Evolutionary conservation across 1,140 invertebrate species (phyloP).

Genomic region (Anadara kagoshimensis): DNA sequence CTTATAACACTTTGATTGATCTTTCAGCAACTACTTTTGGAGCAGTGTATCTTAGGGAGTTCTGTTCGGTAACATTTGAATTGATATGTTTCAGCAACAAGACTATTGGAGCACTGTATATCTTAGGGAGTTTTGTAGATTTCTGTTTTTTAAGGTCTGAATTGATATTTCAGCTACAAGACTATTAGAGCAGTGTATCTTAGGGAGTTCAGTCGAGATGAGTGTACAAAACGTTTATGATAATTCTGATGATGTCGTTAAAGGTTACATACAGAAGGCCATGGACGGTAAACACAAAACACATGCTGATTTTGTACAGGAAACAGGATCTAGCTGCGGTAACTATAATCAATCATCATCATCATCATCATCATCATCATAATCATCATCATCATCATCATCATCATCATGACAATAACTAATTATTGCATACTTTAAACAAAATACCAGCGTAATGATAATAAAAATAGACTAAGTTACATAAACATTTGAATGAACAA

Average conservation of each 20-base stretch:
- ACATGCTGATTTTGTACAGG: conserved; percentile 11
- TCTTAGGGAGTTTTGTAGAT: too few species aligned
- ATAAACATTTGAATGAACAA: too few species aligned
- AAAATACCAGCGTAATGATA: too few species aligned
- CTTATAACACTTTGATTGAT: too few species aligned
- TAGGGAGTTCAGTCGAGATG: conserved; percentile 1
- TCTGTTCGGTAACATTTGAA: too few species aligned
- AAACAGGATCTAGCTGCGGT: conserved; percentile 12
- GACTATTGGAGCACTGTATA: too few species aligned
- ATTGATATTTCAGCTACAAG: conserved; percentile 8
- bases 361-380: background rate
- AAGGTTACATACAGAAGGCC: conserved; percentile 20
- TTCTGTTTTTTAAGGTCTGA: too few species aligned
- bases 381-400: too few species aligned
- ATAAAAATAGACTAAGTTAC: too few species aligned
- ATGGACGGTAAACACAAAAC: background rate
- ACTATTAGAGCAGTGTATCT: conserved; percentile 14
- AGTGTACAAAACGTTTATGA: background rate
- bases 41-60: too few species aligned
- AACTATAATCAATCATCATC: background rate
- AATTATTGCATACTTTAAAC: background rate
- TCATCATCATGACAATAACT: background rate
- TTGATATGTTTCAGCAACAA: conserved; percentile 4
- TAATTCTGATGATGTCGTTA: background rate
- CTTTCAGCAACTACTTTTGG: background rate